Base-by-base conservation (phyloP, 2,113 vertebrate species). In the Saguinus imperator region DNA sequence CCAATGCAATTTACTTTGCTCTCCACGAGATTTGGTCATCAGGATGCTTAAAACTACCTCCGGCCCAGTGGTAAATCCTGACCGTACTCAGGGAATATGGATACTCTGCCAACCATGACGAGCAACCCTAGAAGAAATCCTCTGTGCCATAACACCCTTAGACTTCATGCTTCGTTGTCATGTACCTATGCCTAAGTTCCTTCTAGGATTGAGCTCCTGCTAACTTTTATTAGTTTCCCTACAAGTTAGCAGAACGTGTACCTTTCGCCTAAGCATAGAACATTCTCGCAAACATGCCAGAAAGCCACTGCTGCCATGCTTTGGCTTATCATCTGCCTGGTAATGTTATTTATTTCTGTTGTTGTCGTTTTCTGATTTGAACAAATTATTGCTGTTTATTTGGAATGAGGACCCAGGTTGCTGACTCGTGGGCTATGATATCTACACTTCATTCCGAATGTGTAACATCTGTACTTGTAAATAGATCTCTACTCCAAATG, bases 51-150 rank as follows among this genome's bases (percentile, higher is more conserved):
- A 9, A 92, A 58, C 14, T 76, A 2, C 37, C 5, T 77, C 5
- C 9, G 37, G 1, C 11, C 3, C 7, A 32, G 0, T 17, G 25
- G 1, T 29, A 37, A n/a, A 43, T 25, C 3, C 5, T 81, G 23
- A 48, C 7, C 12, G 9, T 20, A 80, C 5, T 5, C 23, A 61
- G 40, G 29, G 8, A 11, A 0, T 23, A 17, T 23, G 1, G 9
- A 23, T 0, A 40, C 12, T 11, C 7, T 5, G 0, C 20, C 10
- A 35, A 5, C 5, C 11, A 32, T 8, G 52, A 50, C 6, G 17
- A 79, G 35, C 14, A 45, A 18, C 21, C 29, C 5, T 1, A 8
- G 6, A 13, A 17, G 11, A 3, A 40, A 27, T 77, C 9, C 16
- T 68, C 6, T n/a, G 8, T 84, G 13, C 9, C 20, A 6, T 45